phyloP scores from a whole-genome alignment of 2,888 invertebrate species.

The Crossocerus cetratus region DNA sequence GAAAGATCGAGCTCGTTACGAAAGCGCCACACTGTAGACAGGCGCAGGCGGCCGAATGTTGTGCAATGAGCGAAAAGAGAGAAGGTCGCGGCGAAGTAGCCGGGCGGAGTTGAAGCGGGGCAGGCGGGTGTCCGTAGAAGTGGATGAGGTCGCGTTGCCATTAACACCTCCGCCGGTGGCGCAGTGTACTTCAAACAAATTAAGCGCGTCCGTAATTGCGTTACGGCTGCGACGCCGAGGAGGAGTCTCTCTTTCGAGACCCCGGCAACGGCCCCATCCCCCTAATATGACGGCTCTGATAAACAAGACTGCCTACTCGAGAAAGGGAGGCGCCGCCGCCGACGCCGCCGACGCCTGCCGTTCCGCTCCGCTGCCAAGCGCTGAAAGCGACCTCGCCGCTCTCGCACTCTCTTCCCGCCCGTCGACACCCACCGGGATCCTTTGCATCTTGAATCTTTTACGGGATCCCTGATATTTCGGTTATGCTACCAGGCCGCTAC shows the following conservation, averaged over 20 bases:
- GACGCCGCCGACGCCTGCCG: not conserved
- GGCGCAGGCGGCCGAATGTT: slow-evolving; percentile 29
- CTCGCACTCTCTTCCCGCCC: slow-evolving; percentile 43
- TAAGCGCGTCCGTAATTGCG: slow-evolving; percentile 74
- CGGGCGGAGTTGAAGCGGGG: slow-evolving; percentile 38
- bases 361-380: slow-evolving; percentile 21
- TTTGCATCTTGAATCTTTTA: slow-evolving; percentile 52
- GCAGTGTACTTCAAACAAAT: slow-evolving; percentile 75
- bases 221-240: slow-evolving; percentile 65
- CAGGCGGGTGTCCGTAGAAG: slow-evolving; percentile 47
- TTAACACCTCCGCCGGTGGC: slow-evolving; percentile 71
- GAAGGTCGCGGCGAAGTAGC: slow-evolving; percentile 15
- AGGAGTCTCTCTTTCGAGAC: slow-evolving; percentile 57
- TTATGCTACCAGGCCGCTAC: slow-evolving; percentile 12
- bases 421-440: slow-evolving; percentile 22
- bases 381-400: slow-evolving; percentile 52
- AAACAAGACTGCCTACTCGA: slow-evolving; percentile 50
- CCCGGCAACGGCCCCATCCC: slow-evolving; percentile 44
- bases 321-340: slow-evolving; percentile 38
- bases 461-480: slow-evolving; percentile 44
- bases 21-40: slow-evolving; percentile 27
- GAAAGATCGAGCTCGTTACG: slow-evolving; percentile 24
- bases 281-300: slow-evolving; percentile 54
- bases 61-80: slow-evolving; percentile 41
- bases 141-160: slow-evolving; percentile 68